phyloP scores from a whole-genome alignment of 2,888 invertebrate species.

The Limnephilus marmoratus region DNA sequence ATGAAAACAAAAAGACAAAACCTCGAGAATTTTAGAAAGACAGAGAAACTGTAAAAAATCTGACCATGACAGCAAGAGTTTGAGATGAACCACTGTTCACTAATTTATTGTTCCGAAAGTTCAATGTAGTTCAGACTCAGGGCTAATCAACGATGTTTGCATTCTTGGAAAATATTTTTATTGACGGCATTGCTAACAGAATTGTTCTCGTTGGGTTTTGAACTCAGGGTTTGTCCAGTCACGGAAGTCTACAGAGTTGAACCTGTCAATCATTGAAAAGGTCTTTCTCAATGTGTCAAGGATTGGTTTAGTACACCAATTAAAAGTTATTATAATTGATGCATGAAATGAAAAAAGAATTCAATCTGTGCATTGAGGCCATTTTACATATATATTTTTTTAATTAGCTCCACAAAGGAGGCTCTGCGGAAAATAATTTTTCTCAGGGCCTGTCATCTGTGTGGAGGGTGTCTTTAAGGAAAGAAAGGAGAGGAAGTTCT shows the following conservation, averaged over 20 bases:
- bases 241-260: background rate
- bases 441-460: too few relatives aligned
- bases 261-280: background rate
- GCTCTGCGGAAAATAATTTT: too few relatives aligned
- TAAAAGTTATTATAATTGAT: background rate
- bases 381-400: too few relatives aligned
- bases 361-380: background rate
- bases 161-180: background rate
- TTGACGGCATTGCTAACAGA: background rate
- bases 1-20: background rate
- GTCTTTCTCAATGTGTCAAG: slow-evolving; percentile 10
- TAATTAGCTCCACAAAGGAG: too few relatives aligned
- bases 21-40: background rate
- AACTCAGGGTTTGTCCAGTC: slow-evolving; percentile 3
- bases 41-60: background rate
- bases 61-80: background rate
- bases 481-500: too few relatives aligned
- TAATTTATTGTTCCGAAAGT: background rate
- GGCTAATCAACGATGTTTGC: background rate
- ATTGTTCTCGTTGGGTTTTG: background rate
- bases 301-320: background rate
- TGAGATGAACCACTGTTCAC: background rate
- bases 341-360: background rate
- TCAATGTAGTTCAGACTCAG: slow-evolving; percentile 5
- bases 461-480: too few relatives aligned